Evolutionary conservation across 2,113 vertebrate genomes (phyloP), one percentile per base, ranked within the genome.

Genomic region (Chlorocebus sabaeus): DNA sequence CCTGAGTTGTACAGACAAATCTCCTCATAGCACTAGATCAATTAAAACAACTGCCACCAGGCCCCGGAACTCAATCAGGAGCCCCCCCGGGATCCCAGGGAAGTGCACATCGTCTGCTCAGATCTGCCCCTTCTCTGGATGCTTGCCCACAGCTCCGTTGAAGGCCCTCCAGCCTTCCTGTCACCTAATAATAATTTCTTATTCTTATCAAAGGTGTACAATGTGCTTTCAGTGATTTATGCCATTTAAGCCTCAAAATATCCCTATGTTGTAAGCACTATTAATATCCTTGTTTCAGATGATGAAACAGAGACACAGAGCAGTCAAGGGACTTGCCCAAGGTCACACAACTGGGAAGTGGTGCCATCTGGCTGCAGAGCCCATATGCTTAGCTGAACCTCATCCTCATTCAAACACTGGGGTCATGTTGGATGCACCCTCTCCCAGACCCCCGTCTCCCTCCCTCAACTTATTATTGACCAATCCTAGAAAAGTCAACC

Each of bases 1-100:
- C 96, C 96, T 22, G 45, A 95, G 86, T 97, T 94, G 96, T 97
- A 93, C 80, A 88, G 96, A 97, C 97, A 96, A 93, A 97, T 93
- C 90, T 90, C 93, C 10, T 0, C 88, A 67, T 96, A 97, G 90
- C 81, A 75, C 70, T 94, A 86, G 97, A 98, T 98, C 98, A 97
- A 98, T 98, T 97, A 98, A 97, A 97, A 97, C 97, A 97, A 97
- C 98, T 97, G 92, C 81, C 90, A 75, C 84, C 55, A 75, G 73
- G 94, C 84, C 90, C 79, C 1, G 0, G 81, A 52, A 97, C 96
- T 98, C 90, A 95, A 97, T 96, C 97, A 96, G 97, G 70, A 82
- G 76, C 8, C 75, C 97, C 45, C 67, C 3, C 3, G 87, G 97
- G 90, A 10, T 45, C 8, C 38, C 10, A 35, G 3, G 2, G 12